Evolutionary conservation across 2,113 vertebrate species (phyloP), one percentile per base, ranked within the genome.

Genomic region (Channa argus): DNA sequence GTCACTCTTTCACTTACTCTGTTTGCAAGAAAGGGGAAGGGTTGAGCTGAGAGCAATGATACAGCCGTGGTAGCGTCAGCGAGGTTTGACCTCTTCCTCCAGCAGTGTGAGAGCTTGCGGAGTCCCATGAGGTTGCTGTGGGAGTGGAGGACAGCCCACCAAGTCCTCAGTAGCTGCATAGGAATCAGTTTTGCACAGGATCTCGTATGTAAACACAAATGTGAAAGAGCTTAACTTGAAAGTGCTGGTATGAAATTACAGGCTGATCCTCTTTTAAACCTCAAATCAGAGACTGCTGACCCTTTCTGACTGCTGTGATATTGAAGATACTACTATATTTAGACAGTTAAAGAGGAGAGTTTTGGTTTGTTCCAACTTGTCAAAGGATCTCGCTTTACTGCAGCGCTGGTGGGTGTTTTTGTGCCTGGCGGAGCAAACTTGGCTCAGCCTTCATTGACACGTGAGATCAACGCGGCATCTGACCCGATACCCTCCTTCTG

Each of bases 51-150:
- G 47, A 69, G 63, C 49, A 61, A 63, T 54, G 62, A 67, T 63
- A 75, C 73, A 60, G 56, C 61, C 74, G 71, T n/a, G 55, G 68
- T 39, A 63, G 60, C 6, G 37, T 79, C 71, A 84, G 53, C 3
- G 15, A 63, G 50, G 63, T 39, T 55, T 76, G 79, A 88, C 84
- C 83, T 88, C 85, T 82, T 86, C 77, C 71, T 89, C 62, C 58
- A 37, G 46, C 71, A 61, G 72, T 69, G 46, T 41, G 46, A 81
- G 63, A 50, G 72, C 58, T 61, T 46, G 49, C 5, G 2, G 68
- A 74, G 67, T 80, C 89, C 87, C 84, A 70, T 34, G 82, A 84
- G 84, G 80, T 74, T 1, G 38, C 51, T 63, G 84, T 63, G 45
- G 76, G 75, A 77, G 75, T 80, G 36, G 54, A 77, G 43, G 68